phyloP scores from a whole-genome alignment of 2,113 vertebrate genomes.

The Stictonetta naevosa region DNA sequence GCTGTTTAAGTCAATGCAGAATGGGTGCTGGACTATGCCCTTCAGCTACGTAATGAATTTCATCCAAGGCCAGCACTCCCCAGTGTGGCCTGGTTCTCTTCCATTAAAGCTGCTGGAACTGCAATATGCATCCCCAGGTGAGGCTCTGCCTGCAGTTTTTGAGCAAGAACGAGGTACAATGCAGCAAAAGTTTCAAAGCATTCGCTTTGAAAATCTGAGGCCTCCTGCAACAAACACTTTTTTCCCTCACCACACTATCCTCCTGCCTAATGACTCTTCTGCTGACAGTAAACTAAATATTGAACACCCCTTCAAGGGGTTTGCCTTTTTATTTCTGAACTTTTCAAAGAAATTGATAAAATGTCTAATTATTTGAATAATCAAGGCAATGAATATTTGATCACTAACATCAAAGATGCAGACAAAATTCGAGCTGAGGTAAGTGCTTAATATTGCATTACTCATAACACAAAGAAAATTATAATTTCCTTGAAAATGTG shows the following conservation, averaged over 20 bases:
- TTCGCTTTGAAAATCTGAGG: background rate
- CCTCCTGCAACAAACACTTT: background rate
- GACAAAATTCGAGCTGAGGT: background rate
- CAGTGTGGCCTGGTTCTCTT: background rate
- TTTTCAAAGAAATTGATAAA: conserved; percentile 44
- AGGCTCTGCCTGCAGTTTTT: background rate
- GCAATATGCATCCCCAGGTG: background rate
- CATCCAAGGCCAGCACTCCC: background rate
- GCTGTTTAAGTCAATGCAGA: background rate
- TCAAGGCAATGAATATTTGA: conserved; percentile 58
- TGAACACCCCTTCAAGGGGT: conserved; percentile 11
- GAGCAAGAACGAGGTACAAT: background rate
- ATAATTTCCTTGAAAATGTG: background rate
- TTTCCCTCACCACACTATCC: background rate
- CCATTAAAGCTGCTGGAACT: background rate
- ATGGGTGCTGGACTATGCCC: background rate
- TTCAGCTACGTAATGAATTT: background rate
- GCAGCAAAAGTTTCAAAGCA: background rate
- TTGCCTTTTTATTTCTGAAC: conserved; percentile 9
- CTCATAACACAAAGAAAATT: background rate
- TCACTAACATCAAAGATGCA: conserved; percentile 40
- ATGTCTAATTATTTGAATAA: conserved; percentile 62
- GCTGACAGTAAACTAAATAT: conserved; percentile 52
- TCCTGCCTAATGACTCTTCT: background rate
- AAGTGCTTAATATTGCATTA: conserved; percentile 25